These are phyloP conservation scores for Tadarida brasiliensis DNA, from an alignment of 2,797 vertebrate species.

Conservation along the genomic window DNA sequence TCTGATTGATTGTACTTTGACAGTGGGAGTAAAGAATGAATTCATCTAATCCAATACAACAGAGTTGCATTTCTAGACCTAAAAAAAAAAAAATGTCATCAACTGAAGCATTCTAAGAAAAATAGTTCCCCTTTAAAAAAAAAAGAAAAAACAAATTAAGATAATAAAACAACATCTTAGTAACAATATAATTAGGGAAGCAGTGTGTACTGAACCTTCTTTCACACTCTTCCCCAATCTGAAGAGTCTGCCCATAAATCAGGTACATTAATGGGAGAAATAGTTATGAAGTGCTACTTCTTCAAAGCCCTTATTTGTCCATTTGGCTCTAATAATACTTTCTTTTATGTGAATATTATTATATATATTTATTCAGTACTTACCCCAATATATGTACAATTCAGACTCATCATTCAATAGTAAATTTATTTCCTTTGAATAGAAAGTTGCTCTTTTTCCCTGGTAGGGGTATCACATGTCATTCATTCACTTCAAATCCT, in stretches of 20 bases:
- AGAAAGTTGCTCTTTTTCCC: background rate
- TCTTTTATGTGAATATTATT: background rate
- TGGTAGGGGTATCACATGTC: background rate
- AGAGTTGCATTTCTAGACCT: background rate
- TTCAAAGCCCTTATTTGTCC: background rate
- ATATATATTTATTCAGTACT: background rate
- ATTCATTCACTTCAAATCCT: background rate
- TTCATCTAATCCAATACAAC: background rate
- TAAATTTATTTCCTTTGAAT: background rate
- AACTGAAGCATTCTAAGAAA: background rate
- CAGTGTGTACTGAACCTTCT: background rate
- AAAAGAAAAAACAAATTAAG: constrained; percentile 53
- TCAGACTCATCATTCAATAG: background rate
- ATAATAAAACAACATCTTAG: background rate
- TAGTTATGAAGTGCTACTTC: background rate
- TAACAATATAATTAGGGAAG: background rate
- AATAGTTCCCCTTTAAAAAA: constrained; percentile 2
- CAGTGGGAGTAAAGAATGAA: background rate
- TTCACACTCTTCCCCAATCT: background rate
- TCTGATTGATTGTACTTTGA: background rate
- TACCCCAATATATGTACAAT: background rate
- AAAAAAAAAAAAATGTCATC: constrained; percentile 11
- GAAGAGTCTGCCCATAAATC: background rate
- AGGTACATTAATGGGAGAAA: background rate
- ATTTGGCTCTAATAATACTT: background rate